Evolutionary conservation across 30 jellyfish, hydroid and myxozoan genomes (phyloP).

Genomic region (Sanderia malayensis): DNA sequence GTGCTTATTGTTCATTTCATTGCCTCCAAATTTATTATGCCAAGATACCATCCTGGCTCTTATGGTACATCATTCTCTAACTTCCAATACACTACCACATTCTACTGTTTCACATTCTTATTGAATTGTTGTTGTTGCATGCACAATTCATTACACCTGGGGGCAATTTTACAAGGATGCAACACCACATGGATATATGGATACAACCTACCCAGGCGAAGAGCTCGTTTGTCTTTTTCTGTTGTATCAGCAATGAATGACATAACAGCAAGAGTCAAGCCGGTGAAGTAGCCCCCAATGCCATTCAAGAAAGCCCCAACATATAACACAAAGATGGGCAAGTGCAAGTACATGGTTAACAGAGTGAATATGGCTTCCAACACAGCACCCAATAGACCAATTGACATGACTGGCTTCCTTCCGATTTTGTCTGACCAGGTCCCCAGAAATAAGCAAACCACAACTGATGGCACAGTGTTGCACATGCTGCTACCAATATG

Average conservation of each 20-base stretch:
- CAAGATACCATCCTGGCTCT: too few species aligned
- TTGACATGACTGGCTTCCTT: slow-evolving; percentile 58
- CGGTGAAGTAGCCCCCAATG: slow-evolving; percentile 73
- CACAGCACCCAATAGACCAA: slow-evolving; percentile 34
- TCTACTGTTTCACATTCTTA: too few species aligned
- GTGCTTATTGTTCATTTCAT: too few species aligned
- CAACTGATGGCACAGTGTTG: slow-evolving; percentile 55
- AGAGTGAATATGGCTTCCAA: slow-evolving; percentile 36
- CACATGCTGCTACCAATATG: slow-evolving; percentile 50
- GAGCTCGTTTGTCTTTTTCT: slow-evolving; percentile 44
- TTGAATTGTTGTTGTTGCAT: too few species aligned
- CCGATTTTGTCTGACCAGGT: slow-evolving; percentile 83
- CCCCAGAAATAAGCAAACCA: slow-evolving; percentile 60
- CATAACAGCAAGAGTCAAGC: slow-evolving; percentile 43
- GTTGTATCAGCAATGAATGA: slow-evolving; percentile 85
- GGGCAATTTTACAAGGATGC: too few species aligned
- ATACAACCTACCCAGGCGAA: slow-evolving; percentile 59
- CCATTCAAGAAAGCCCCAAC: slow-evolving; percentile 73
- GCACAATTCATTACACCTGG: too few species aligned
- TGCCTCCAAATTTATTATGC: too few species aligned
- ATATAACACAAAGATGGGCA: slow-evolving; percentile 54
- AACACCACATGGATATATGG: neutral
- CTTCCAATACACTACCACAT: too few species aligned
- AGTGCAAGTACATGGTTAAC: slow-evolving; percentile 41
- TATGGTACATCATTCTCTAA: too few species aligned